Evolutionary conservation across 2,113 vertebrate genomes (phyloP), one percentile per base, ranked within the genome.

Genomic region (Corvus hawaiiensis): DNA sequence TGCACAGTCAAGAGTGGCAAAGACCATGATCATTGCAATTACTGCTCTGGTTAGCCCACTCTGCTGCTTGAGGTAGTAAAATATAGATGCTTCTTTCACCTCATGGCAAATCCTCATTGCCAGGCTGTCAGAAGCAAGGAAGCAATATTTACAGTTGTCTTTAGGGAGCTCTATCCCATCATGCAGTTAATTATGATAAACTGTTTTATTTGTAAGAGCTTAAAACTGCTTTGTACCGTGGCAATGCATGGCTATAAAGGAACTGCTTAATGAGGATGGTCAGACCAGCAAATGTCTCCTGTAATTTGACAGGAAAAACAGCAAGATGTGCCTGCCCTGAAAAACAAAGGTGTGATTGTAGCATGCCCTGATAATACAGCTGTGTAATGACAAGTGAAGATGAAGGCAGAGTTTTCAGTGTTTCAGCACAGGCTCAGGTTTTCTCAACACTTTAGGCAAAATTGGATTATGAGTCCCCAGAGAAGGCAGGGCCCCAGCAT

Each of bases 121-220:
- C 51, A 91, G 46, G 73, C 71, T 48, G 55, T 89, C 94, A 88
- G 48, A 17, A 78, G 76, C 84, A 73, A 54, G 66, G 75, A 81
- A 73, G 18, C 27, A 90, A 71, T 96, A 97, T 96, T 97, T 96
- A 90, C 68, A 77, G 91, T 75, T 84, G 84, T 96, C 95, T 95
- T 91, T 44, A 96, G 84, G 72, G 81, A 95, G 48, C 78, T 88
- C 84, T 88, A 52, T 74, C 87, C 95, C 64, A 87, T 64, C 1
- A 0, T 78, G 92, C 71, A 84, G 94, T 84, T 93, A 96, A 96
- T 96, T 96, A 95, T 88, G 92, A 96, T 94, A 86, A 96, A 96
- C 30, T 46, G 28, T 37, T 97, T 92, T 96, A 94, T 96, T 96
- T 90, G 94, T 73, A 88, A 78, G 67, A 91, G 49, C 48, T 90